Base-by-base conservation (phyloP, 2,113 vertebrate species). In the Scomber scombrus region DNA sequence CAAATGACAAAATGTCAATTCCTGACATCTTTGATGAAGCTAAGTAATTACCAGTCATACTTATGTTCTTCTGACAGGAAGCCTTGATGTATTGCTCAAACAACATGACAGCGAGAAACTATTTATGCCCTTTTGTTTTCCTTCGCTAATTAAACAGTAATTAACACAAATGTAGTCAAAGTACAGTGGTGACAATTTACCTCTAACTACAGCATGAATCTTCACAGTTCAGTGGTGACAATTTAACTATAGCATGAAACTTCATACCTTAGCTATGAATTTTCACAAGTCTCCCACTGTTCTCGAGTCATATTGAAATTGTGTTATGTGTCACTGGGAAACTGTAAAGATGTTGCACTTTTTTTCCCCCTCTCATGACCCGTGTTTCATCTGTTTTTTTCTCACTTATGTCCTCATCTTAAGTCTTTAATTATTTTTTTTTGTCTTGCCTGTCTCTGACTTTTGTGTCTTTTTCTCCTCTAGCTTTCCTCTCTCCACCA, bases 261-360 rank as follows among this genome's bases (percentile, higher is more conserved):
- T 49, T 85, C 47, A 52, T 80, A 76, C 73, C 52, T 69, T 57
- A 51, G 18, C 68, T 63, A 70, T 82, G 63, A 85, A 56, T 34
- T 85, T 81, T 63, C 57, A 63, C 73, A 58, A 9, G 1, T 8
- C 65, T 68, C n/a, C 45, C 51, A 31, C 52, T 58, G 29, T 26
- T 66, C 11, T 56, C 62, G 60, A 52, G 40, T 87, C 62, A 47
- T 70, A 46, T 52, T 75, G 26, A 64, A 49, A 75, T 57, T 50
- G 54, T 80, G 65, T 66, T 60, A 45, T 60, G 46, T 68, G 47
- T 74, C 64, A 57, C 31, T 2, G 5, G 45, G 9, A 3, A 31
- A 68, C n/a, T 71, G 16, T 19, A 21, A 66, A 57, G 11, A 43
- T 40, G 45, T 26, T 54, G 40, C 23, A 26, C 23, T 26, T 26